Base-by-base conservation (phyloP, 2,113 vertebrate species). In the Setophaga kirtlandii region DNA sequence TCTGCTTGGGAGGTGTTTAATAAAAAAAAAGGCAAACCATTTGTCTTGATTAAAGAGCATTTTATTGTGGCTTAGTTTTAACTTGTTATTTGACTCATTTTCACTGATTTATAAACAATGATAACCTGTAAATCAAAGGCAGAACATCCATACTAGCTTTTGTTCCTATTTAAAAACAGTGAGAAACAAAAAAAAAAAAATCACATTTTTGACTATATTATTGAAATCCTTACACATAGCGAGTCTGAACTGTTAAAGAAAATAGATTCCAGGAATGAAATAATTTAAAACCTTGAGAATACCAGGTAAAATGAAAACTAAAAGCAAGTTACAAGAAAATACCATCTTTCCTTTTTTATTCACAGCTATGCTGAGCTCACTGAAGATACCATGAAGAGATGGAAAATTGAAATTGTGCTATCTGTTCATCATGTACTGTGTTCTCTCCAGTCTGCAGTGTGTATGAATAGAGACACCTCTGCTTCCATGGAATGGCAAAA, bases 391-490 rank as follows among this genome's bases (percentile, higher is more conserved):
- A 68, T 18, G n/a, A 92, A 79, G 81, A 79, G 93, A 84, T 24
- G 13, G 41, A 91, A 83, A 94, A 95, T 46, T 89, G 82, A 88
- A 93, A 74, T 76, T 1, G 1, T 87, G 41, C 62, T 95, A 39
- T 81, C 81, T 82, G 63, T 85, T 94, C 62, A 83, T 87, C 82
- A 37, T 18, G n/a, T 76, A 62, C 70, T 91, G 39, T 94, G 35
- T 85, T 85, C 63, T 82, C 42, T 68, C 15, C 73, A 71, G 25
- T 87, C 44, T 91, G 63, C 33, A 75, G 27, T 28, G 30, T 46
- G 46, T 42, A 42, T 95, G 76, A 93, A 86, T 67, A 93, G 81
- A 84, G 81, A 76, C 39, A 92, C 15, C 65, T 89, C 53, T 94
- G 46, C 70, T 69, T 89, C 53, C 69, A 18, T 11, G 39, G 41